These are phyloP conservation scores for Trigoniulus corallinus DNA, from an alignment of 1,140 invertebrate genomes.

Conservation along the genomic window DNA sequence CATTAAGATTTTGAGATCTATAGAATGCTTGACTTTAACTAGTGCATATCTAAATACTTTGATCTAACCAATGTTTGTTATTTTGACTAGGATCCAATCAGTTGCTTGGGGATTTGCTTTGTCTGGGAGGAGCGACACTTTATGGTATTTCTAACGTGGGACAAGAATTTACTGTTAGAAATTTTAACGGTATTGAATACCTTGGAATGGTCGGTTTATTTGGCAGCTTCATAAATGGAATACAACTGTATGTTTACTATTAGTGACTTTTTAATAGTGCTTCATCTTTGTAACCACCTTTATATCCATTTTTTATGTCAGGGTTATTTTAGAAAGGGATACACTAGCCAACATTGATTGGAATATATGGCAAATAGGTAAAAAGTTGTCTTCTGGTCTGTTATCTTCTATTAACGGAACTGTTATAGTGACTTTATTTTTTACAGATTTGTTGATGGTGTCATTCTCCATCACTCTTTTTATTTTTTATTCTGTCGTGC, in stretches of 20 bases:
- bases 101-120: constrained; percentile 65
- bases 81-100: constrained; percentile 58
- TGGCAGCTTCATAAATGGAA: constrained; percentile 54
- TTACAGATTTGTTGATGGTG: constrained; percentile 35
- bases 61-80: too few species aligned
- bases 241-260: constrained; percentile 48
- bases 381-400: constrained; percentile 11
- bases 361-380: constrained; percentile 31
- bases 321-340: constrained; percentile 34
- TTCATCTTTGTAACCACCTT: not conserved
- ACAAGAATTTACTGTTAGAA: constrained; percentile 67
- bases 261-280: not conserved
- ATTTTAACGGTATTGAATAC: constrained; percentile 59
- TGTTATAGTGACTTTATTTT: constrained; percentile 7
- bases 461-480: constrained; percentile 47
- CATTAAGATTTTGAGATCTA: too few species aligned
- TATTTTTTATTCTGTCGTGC: constrained; percentile 56
- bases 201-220: constrained; percentile 71
- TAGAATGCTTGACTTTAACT: too few species aligned
- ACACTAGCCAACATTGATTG: constrained; percentile 33
- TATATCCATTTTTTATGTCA: constrained; percentile 19
- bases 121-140: constrained; percentile 57
- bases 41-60: too few species aligned
- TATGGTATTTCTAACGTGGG: constrained; percentile 67
- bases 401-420: constrained; percentile 1